Evolutionary conservation across 2,888 invertebrate species (phyloP), one percentile per base, ranked within the genome.

Genomic region (Lasius platythorax): DNA sequence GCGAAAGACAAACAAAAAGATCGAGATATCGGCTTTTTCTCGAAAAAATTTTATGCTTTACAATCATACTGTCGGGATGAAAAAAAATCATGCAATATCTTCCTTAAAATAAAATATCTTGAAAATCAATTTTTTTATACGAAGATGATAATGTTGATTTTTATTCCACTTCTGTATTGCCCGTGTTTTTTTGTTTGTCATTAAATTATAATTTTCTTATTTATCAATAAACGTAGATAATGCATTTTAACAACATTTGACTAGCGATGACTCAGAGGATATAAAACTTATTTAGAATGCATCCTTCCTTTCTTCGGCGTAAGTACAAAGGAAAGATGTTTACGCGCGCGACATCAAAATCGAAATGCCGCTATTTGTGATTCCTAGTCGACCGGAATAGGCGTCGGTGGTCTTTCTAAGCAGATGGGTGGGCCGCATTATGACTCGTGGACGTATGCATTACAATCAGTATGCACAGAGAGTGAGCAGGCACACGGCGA

Each of bases 381-480:
- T 61, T 18, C 61, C 8, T 46, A 64, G 61, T 18, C 33, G 73
- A 73, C n/a, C 23, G 46, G 46, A 12, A 46, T 30, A 70, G 75
- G 56, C 56, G 73, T 72, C 79, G 70, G 78, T 72, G 83, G 85
- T 82, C 84, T 70, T 76, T 67, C 70, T n/a, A 28, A 64, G 76
- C 84, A 61, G 23, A 67, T 85, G 74, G 84, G 88, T 90, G 87
- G 88, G 75, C 87, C 82, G 70, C 76, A 56, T 68, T 46, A 85
- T 67, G 82, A 72, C 74, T 74, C 83, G 75, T 68, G 68, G 78
- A 85, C 83, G 86, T 87, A 85, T 87, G 85, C 84, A 79, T 86
- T 85, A 72, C 76, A 73, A 87, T 89, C 87, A 89, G 87, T 86
- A 91, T 90, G 87, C 90, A 66, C 78, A 78, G n/a, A 53, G 79